Evolutionary conservation across 2,113 vertebrate species (phyloP).

Genomic region (Guaruba guarouba): DNA sequence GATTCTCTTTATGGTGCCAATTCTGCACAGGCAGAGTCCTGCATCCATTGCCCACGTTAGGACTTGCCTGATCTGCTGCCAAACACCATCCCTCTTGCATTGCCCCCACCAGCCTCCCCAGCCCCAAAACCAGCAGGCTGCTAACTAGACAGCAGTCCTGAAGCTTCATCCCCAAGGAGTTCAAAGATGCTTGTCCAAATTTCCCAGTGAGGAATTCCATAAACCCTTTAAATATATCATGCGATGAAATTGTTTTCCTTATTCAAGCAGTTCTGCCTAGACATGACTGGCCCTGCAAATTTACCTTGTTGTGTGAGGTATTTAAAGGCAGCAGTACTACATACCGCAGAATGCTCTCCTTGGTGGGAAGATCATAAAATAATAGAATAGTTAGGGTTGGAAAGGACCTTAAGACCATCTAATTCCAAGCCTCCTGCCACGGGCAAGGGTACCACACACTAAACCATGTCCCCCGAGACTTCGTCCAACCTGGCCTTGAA

Average conservation of each 20-base stretch:
- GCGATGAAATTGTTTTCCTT: background rate
- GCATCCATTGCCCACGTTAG: accelerated
- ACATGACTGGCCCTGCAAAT: accelerated
- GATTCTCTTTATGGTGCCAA: background rate
- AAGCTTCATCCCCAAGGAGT: background rate
- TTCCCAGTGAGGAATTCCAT: background rate
- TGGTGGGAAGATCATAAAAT: background rate
- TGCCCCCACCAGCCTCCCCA: background rate
- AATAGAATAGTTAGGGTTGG: background rate
- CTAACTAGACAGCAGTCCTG: background rate
- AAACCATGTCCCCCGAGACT: background rate
- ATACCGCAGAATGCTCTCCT: background rate
- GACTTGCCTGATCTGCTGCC: background rate
- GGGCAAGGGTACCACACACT: background rate
- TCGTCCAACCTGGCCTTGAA: background rate
- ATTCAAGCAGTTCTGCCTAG: background rate
- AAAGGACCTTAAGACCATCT: background rate
- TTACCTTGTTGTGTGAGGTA: background rate
- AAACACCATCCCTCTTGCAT: accelerated
- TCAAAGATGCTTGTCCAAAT: background rate
- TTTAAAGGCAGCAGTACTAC: background rate
- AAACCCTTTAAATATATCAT: background rate
- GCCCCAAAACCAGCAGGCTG: accelerated
- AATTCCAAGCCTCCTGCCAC: background rate
- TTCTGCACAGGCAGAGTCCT: background rate